phyloP scores from a whole-genome alignment of 2,797 vertebrate species.

The Gymnothorax javanicus region DNA sequence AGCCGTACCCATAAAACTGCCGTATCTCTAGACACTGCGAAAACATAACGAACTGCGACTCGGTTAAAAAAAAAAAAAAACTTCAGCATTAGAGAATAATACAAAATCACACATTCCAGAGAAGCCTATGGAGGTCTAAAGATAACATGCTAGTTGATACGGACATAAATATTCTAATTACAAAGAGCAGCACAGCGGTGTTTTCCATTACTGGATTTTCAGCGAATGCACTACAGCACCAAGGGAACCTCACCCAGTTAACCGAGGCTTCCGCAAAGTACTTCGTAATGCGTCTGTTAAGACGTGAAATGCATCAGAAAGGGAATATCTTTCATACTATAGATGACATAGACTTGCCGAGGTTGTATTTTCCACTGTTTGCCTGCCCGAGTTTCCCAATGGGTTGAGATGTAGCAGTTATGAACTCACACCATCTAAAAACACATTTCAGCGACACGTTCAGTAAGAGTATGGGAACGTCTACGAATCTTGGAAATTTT shows the following conservation, averaged over 20 bases:
- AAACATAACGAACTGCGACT: not conserved
- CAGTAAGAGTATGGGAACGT: not conserved
- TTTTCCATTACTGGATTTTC: not conserved
- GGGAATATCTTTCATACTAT: not conserved
- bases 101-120: constrained; percentile 5
- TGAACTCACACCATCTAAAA: not conserved
- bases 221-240: not conserved
- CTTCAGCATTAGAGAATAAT: not conserved
- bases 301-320: not conserved
- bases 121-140: not conserved
- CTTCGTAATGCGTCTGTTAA: not conserved
- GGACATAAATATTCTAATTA: not conserved
- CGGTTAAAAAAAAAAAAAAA: too few species aligned
- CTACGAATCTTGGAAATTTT: not conserved
- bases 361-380: not conserved
- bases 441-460: not conserved
- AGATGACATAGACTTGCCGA: not conserved
- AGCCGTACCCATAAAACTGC: too few species aligned
- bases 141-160: not conserved
- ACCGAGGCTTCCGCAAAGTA: not conserved
- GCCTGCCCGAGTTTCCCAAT: not conserved
- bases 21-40: too few species aligned
- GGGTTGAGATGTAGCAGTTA: not conserved
- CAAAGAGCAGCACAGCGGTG: not conserved
- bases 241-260: not conserved